Conservation (phyloP, 2,888 invertebrate species). For the Chrysolina americana region DNA sequence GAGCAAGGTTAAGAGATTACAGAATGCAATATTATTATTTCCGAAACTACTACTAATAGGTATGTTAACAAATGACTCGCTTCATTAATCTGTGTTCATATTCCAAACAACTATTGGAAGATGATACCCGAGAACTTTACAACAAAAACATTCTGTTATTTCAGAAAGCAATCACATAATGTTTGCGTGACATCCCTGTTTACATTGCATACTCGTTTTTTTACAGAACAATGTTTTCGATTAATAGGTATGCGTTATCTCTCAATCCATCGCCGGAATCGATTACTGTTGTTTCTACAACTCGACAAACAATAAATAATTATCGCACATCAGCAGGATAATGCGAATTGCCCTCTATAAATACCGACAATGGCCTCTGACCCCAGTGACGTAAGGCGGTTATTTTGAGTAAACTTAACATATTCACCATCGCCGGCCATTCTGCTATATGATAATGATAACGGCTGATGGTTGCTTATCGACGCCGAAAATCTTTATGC, state of each 20-base stretch:
- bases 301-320: conserved; percentile 22
- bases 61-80: too few relatives aligned
- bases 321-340: conserved; percentile 23
- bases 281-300: conserved; percentile 15
- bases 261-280: conserved; percentile 4
- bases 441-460: conserved; percentile 14
- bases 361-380: conserved; percentile 26
- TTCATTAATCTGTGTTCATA: too few relatives aligned
- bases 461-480: background rate
- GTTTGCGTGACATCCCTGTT: too few relatives aligned
- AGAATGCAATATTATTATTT: too few relatives aligned
- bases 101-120: too few relatives aligned
- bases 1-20: too few relatives aligned
- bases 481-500: background rate
- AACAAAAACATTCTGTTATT: too few relatives aligned
- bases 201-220: too few relatives aligned
- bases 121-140: too few relatives aligned
- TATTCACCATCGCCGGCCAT: background rate
- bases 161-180: too few relatives aligned
- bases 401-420: conserved; percentile 24
- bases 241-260: background rate
- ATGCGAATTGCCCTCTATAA: conserved; percentile 26
- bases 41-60: too few relatives aligned
- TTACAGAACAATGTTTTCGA: background rate
- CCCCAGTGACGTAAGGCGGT: conserved; percentile 25